Conservation (phyloP, 2,888 invertebrate species). For the Agrochola litura region DNA sequence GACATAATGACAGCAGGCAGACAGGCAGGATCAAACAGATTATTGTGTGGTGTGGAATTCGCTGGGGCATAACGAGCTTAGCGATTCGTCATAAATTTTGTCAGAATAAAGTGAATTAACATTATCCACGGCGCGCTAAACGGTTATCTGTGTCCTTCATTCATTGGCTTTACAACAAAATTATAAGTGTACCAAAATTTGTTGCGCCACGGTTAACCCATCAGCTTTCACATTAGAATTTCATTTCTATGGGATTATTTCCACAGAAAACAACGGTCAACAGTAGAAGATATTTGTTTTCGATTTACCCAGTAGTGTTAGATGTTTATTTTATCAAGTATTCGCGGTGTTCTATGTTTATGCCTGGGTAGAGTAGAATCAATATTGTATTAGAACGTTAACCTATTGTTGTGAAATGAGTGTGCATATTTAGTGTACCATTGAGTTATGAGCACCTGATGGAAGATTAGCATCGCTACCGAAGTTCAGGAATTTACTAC, state of each 20-base stretch:
- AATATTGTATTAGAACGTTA: slow-evolving; percentile 77
- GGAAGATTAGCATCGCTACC: slow-evolving; percentile 63
- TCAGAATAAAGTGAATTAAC: slow-evolving; percentile 64
- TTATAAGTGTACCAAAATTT: slow-evolving; percentile 60
- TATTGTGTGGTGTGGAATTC: slow-evolving; percentile 67
- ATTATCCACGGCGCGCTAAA: slow-evolving; percentile 59
- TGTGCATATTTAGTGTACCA: slow-evolving; percentile 79
- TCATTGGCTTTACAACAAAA: slow-evolving; percentile 58
- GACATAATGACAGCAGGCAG: slow-evolving; percentile 57
- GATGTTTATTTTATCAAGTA: slow-evolving; percentile 77
- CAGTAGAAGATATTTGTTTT: slow-evolving; percentile 73
- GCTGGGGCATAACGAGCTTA: slow-evolving; percentile 65
- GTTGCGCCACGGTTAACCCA: slow-evolving; percentile 49
- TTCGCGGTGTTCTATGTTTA: slow-evolving; percentile 74
- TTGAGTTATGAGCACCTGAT: slow-evolving; percentile 79
- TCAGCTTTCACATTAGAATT: slow-evolving; percentile 67
- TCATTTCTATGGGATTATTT: slow-evolving; percentile 69
- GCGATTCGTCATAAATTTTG: slow-evolving; percentile 70
- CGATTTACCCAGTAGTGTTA: slow-evolving; percentile 72
- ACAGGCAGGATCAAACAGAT: slow-evolving; percentile 37
- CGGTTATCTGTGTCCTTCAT: slow-evolving; percentile 61
- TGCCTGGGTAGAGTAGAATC: slow-evolving; percentile 77
- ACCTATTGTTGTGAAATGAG: slow-evolving; percentile 83
- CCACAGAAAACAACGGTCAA: slow-evolving; percentile 62
- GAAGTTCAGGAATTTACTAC: slow-evolving; percentile 59